phyloP scores from a whole-genome alignment of 2,888 invertebrate genomes.

The Hoplodrina ambigua region DNA sequence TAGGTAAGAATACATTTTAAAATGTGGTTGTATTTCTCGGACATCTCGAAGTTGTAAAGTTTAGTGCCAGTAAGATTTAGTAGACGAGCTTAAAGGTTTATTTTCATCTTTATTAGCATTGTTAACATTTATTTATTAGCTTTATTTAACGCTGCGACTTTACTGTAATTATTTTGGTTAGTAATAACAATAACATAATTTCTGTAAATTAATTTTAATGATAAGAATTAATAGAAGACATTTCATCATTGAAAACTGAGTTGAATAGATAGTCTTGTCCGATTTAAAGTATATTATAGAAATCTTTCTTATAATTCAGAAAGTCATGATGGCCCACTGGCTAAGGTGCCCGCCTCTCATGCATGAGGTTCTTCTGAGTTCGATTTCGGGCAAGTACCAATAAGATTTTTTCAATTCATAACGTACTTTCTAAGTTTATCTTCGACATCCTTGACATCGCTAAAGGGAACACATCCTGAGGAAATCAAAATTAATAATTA shows the following conservation, averaged over 20 bases:
- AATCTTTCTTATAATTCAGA: no score
- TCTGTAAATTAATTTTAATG: neutral
- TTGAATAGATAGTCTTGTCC: no score
- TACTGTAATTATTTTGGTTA: conserved; percentile 14
- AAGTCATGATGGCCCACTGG: no score
- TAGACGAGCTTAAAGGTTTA: conserved; percentile 23
- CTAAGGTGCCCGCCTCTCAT: no score
- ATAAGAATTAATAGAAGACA: neutral
- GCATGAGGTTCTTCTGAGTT: no score
- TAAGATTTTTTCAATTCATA: no score
- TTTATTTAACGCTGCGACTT: conserved; percentile 7
- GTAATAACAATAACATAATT: neutral
- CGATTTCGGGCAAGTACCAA: no score
- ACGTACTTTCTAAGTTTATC: no score
- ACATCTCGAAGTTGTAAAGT: conserved; percentile 21
- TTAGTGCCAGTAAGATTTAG: conserved; percentile 32
- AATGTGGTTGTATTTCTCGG: conserved; percentile 8
- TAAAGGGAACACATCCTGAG: no score
- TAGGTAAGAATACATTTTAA: conserved; percentile 7
- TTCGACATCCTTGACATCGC: no score
- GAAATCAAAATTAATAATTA: no score
- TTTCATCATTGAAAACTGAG: neutral
- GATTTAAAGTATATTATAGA: no score
- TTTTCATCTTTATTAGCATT: conserved; percentile 38
- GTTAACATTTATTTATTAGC: conserved; percentile 34